Evolutionary conservation across 2,797 vertebrate genomes (phyloP), one percentile per base, ranked within the genome.

Genomic region (Enteromius fasciolatus): DNA sequence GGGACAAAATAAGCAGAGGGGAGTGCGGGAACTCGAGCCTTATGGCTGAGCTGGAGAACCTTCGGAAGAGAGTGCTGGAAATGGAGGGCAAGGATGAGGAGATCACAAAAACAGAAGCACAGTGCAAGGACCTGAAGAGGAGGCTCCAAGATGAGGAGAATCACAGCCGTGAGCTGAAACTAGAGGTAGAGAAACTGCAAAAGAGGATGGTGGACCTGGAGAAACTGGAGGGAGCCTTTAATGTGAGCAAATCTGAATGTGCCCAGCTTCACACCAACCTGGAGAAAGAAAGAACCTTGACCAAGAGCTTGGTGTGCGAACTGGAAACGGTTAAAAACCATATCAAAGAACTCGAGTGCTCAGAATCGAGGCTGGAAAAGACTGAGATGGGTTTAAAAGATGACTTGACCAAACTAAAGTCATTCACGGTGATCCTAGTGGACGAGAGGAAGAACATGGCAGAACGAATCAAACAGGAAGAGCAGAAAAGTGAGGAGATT

Each of bases 61-160:
- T 99, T 28, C 93, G 96, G 31, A 99, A 98, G 87, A 96, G 94
- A 0, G 96, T 99, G 23, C 91, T 98, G 79, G 98, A 99, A 90
- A 99, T 99, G 97, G 97, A 99, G 87, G 97, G 97, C 1, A 98
- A 99, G 80, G 98, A 99, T 9, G 98, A 98, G 87, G 98, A 99
- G 91, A 97, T 99, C 85, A 97, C 92, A 0, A 98, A 97, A 89
- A 96, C 96, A 0, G 97, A 99, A 90, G 92, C 90, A 48, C 97
- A 96, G 82, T 98, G 97, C 92, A 92, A 93, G 87, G 98, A 98
- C 83, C 89, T 99, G 82, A 96, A 90, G 89, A 97, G 94, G 83
- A 97, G 93, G 89, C 93, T 99, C 11, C 95, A 97, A 68, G 94
- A 96, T 11, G 96, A 99, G 87, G 96, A 98, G 84, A 96, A 94